A percentile compares a stretch with the other conserved stretches of the same genome.
Conservation (phyloP, 2,113 vertebrate species). For the Podiceps cristatus region DNA sequence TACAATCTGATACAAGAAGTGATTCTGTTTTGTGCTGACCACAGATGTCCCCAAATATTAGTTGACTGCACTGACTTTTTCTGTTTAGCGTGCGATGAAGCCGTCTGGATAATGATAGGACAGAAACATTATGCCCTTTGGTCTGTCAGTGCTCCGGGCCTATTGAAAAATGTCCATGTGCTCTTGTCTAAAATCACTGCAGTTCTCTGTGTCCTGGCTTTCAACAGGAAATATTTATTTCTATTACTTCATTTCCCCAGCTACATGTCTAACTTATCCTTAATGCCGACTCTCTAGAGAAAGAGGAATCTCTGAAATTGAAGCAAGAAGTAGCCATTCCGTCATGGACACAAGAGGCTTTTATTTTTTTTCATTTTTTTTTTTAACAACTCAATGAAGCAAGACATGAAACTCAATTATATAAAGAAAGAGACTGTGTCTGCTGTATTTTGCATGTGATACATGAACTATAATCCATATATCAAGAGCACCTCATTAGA, state of each 20-base stretch:
- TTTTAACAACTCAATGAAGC: not conserved
- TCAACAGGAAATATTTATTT: not conserved
- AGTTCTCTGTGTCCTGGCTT: not conserved
- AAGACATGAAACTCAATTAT: not conserved
- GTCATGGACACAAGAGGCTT: not conserved
- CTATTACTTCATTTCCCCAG: not conserved
- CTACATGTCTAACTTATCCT: not conserved
- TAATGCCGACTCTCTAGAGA: not conserved
- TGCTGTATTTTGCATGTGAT: not conserved
- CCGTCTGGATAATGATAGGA: not conserved
- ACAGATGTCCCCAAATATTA: not conserved
- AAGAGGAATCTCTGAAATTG: not conserved
- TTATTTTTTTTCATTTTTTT: not conserved
- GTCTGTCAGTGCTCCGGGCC: not conserved
- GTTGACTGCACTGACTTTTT: not conserved
- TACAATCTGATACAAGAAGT: not conserved
- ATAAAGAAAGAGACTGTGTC: not conserved
- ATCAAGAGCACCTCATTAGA: slow-evolving; percentile 26
- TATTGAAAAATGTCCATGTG: not conserved
- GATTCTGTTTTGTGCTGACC: not conserved
- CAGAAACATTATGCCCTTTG: not conserved
- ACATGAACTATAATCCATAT: not conserved
- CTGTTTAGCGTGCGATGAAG: not conserved
- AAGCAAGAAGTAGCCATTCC: not conserved
- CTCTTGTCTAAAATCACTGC: not conserved